phyloP scores from a whole-genome alignment of 1,140 invertebrate species.

The Drosophila subpulchrella region DNA sequence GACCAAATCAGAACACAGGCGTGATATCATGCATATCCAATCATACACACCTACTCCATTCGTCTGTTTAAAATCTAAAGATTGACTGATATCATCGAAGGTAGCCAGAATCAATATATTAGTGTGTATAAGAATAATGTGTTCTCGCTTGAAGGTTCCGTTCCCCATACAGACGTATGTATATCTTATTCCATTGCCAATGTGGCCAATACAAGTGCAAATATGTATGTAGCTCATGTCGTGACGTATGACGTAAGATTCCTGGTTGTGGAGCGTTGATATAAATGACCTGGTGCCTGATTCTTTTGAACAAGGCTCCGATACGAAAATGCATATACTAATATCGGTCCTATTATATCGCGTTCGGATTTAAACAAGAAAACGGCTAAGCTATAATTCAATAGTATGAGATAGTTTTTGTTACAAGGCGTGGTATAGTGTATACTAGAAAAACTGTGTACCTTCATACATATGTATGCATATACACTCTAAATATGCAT shows the following conservation, averaged over 20 bases:
- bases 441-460: neutral
- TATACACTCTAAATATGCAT: too few species aligned
- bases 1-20: neutral
- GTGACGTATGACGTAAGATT: conserved; percentile 40
- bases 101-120: conserved; percentile 17
- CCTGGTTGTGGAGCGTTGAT: conserved; percentile 1
- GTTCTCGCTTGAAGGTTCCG: conserved; percentile 12
- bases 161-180: conserved; percentile 1
- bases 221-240: conserved; percentile 9
- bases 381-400: neutral
- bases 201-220: conserved; percentile 15
- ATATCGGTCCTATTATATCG: neutral
- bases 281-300: neutral
- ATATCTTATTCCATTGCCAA: conserved; percentile 29
- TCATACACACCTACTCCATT: neutral
- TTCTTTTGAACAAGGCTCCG: neutral
- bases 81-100: neutral
- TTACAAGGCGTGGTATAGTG: neutral
- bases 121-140: conserved; percentile 15
- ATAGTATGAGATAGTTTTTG: neutral
- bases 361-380: neutral
- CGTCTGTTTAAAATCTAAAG: neutral
- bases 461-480: neutral
- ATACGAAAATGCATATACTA: neutral
- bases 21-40: conserved; percentile 1